phyloP scores from a whole-genome alignment of 2,888 invertebrate genomes.

The Eustalomyia histrio region DNA sequence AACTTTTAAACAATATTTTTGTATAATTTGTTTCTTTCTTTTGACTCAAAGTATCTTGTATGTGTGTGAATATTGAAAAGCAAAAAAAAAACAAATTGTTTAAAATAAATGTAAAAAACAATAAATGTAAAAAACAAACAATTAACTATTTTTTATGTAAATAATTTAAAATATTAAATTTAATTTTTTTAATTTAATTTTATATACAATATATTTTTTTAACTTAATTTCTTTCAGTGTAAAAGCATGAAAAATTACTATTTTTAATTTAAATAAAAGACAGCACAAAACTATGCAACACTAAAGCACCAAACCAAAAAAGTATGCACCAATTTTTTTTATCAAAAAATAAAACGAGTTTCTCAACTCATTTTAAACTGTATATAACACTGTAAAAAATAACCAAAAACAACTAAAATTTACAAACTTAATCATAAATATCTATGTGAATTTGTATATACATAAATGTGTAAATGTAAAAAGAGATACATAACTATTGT shows the following conservation, averaged over 20 bases:
- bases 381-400: slow-evolving; percentile 48
- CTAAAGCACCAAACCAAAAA: slow-evolving; percentile 35
- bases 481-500: background rate
- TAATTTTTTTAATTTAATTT: slow-evolving; percentile 19
- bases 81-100: slow-evolving; percentile 67
- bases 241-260: slow-evolving; percentile 48
- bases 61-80: slow-evolving; percentile 78
- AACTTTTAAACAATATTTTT: slow-evolving; percentile 19
- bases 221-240: slow-evolving; percentile 49
- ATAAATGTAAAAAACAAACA: slow-evolving; percentile 65
- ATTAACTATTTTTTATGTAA: slow-evolving; percentile 52
- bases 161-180: slow-evolving; percentile 25
- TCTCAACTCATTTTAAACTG: slow-evolving; percentile 12
- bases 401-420: background rate
- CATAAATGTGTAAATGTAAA: slow-evolving; percentile 63
- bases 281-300: slow-evolving; percentile 55
- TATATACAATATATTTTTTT: slow-evolving; percentile 2
- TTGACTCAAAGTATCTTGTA: slow-evolving; percentile 80
- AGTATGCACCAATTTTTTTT: slow-evolving; percentile 47
- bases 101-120: slow-evolving; percentile 65
- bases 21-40: no score
- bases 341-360: background rate
- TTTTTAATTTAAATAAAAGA: background rate
- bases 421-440: slow-evolving; percentile 37
- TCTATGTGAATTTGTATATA: slow-evolving; percentile 49